Evolutionary conservation across 2,797 vertebrate genomes (phyloP), one percentile per base, ranked within the genome.

Genomic region (Gila robusta): DNA sequence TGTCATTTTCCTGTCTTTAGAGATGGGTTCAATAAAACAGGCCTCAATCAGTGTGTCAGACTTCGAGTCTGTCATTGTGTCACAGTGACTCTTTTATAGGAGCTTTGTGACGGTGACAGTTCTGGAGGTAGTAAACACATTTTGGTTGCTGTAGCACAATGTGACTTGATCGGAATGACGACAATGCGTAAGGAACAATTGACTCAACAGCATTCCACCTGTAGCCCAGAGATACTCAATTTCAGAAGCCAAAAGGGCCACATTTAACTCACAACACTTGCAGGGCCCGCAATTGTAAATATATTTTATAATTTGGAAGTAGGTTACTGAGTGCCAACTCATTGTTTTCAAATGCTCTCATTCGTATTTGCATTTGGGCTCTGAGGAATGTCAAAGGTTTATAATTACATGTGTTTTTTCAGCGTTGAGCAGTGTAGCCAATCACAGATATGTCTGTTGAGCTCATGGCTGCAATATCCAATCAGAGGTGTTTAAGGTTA

Each of bases 1-100:
- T 94, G 91, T 91, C 90, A 90, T 89, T 90, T 89, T 86, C 71
- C 67, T 88, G 86, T 90, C 87, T 88, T 83, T 41, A 54, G 54
- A 85, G 41, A 81, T n/a, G 56, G 87, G 67, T 76, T 86, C 47
- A 17, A 86, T 79, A 91, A 81, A 88, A 76, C 82, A 71, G 32
- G 74, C 62, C 73, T 84, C 85, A 73, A 0, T 91, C 83, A 88
- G 54, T 28, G 44, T 87, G 87, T 87, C 83, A 92, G 77, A 86
- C 26, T 87, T 41, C 89, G 88, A 69, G 49, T 76, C 78, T 86
- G 74, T 66, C 85, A 83, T 89, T 76, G 79, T 89, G 71, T 81
- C 54, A 82, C 35, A 28, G 52, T 32, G 79, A 71, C 62, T 70
- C 41, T 67, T 87, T 86, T 69, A 17, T 71, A 74, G 83, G 78